phyloP scores from a whole-genome alignment of 2,797 vertebrate genomes.

The Enteromius mattozi region DNA sequence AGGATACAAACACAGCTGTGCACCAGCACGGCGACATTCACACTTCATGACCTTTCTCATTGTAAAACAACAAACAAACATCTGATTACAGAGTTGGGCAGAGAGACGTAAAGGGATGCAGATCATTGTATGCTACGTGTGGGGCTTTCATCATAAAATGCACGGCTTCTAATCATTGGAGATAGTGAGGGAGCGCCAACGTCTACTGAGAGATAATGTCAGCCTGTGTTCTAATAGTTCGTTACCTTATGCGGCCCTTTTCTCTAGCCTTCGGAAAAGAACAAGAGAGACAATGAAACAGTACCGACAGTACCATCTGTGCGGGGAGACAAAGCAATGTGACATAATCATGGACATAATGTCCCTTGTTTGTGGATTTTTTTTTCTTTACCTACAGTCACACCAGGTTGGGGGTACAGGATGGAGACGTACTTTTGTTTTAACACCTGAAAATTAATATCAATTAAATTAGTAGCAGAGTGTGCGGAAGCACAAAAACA shows the following conservation, averaged over 20 bases:
- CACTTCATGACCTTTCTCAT: slow-evolving; percentile 32
- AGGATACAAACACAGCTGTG: slow-evolving; percentile 55
- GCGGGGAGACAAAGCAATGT: slow-evolving; percentile 62
- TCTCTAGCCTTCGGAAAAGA: slow-evolving; percentile 69
- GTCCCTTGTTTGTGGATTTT: slow-evolving; percentile 57
- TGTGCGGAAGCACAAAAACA: slow-evolving; percentile 70
- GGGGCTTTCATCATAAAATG: slow-evolving; percentile 47
- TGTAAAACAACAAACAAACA: neutral
- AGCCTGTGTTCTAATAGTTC: slow-evolving; percentile 63
- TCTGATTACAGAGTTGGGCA: slow-evolving; percentile 29
- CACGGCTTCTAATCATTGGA: slow-evolving; percentile 50
- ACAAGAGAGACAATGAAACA: slow-evolving; percentile 72
- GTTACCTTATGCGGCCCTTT: slow-evolving; percentile 66
- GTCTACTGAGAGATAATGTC: slow-evolving; percentile 59
- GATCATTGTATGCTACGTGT: slow-evolving; percentile 56
- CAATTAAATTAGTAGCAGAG: slow-evolving; percentile 77
- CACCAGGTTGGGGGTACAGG: slow-evolving; percentile 82
- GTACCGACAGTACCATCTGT: slow-evolving; percentile 57
- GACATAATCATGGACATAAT: slow-evolving; percentile 51
- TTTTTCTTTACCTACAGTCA: slow-evolving; percentile 89
- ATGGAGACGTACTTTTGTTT: slow-evolving; percentile 82
- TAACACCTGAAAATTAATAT: slow-evolving; percentile 91
- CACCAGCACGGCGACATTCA: slow-evolving; percentile 34
- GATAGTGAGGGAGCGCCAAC: slow-evolving; percentile 39
- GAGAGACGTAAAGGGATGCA: slow-evolving; percentile 45